A percentile compares a stretch with the other conserved stretches of the same genome.
Conservation (phyloP, 1,140 invertebrate species). For the Belonocnema kinseyi region DNA sequence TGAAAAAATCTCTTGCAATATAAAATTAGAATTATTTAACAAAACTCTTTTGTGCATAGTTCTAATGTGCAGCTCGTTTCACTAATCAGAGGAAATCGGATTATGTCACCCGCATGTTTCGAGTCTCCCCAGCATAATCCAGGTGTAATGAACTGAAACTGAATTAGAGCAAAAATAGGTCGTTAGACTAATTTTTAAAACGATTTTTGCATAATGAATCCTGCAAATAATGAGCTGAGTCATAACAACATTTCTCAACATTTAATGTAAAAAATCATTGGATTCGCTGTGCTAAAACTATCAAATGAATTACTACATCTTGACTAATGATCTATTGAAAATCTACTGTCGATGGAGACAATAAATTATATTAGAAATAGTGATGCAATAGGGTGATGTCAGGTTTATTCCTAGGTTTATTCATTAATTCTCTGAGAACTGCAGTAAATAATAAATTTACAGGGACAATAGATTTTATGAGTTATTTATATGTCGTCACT, state of each 20-base stretch:
- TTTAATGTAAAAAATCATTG: background rate
- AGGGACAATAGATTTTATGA: background rate
- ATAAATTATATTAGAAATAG: background rate
- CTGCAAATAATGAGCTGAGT: background rate
- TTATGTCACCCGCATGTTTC: too few species aligned
- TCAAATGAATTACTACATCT: background rate
- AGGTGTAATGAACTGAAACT: background rate
- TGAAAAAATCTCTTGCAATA: too few species aligned
- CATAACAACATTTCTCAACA: background rate
- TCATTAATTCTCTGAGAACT: constrained; percentile 16
- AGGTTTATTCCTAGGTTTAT: background rate
- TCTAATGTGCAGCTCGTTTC: too few species aligned
- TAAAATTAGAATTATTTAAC: too few species aligned
- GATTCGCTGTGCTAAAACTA: background rate
- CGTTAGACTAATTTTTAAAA: background rate
- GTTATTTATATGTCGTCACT: background rate
- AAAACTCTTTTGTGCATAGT: too few species aligned
- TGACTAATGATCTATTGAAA: constrained; percentile 26
- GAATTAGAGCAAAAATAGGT: constrained; percentile 1
- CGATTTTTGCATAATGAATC: background rate
- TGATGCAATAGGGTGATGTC: background rate
- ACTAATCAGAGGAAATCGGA: too few species aligned
- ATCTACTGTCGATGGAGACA: background rate
- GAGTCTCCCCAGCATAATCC: background rate
- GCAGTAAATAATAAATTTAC: background rate